A percentile compares a stretch with the other conserved stretches of the same genome.
Conservation (phyloP, 2,113 vertebrate species). For the Gavia stellata region DNA sequence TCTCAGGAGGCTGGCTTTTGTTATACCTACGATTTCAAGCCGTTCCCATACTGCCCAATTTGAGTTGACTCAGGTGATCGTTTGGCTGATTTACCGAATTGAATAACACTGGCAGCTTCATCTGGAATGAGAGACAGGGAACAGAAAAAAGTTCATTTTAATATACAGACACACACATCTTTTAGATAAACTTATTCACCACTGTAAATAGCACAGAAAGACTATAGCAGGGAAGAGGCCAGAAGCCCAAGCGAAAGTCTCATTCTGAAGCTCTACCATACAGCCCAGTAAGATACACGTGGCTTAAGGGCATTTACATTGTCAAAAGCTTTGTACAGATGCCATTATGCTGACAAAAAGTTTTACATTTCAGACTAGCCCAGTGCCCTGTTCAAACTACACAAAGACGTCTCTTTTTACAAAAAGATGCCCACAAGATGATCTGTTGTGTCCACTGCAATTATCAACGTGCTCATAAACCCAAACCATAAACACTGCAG, state of each 20-base stretch:
- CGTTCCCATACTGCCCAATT: constrained; percentile 97
- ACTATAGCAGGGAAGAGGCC: neutral
- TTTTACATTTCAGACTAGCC: neutral
- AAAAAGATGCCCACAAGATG: neutral
- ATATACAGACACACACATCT: neutral
- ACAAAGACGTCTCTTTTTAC: fast-evolving
- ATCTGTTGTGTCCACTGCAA: neutral
- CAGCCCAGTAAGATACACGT: neutral
- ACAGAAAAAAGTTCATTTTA: neutral
- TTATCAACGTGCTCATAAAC: neutral
- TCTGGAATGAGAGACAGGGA: constrained; percentile 64
- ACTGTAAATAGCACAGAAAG: neutral
- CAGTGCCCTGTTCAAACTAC: neutral
- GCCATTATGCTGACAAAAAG: neutral
- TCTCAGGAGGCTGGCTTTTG: neutral
- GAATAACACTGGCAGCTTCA: constrained; percentile 95
- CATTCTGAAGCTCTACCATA: neutral
- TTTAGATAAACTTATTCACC: neutral
- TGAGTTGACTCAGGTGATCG: constrained; percentile 93
- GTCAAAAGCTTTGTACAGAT: neutral
- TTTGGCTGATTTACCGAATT: constrained; percentile 98
- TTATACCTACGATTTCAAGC: constrained; percentile 94
- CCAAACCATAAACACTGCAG: neutral
- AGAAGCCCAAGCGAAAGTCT: neutral
- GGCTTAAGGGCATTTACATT: neutral